Evolutionary conservation across 2,888 invertebrate genomes (phyloP), one percentile per base, ranked within the genome.

Genomic region (Apodemia zela): DNA sequence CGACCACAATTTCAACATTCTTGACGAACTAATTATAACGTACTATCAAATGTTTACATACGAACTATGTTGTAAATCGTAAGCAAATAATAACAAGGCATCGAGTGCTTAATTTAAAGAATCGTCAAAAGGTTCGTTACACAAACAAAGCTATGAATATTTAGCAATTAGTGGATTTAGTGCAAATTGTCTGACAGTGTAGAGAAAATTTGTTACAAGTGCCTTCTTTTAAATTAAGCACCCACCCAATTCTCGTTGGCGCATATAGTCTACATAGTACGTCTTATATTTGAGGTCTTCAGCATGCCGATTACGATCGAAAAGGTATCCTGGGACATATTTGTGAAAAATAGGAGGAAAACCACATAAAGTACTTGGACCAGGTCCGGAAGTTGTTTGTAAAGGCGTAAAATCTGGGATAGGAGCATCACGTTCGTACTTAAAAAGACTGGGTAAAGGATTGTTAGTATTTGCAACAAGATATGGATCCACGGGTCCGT

Each of bases 261-360:
- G 89, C 76, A 87, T 84, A 87, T 90, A 90, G 82, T 91, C 90
- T 89, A 91, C 82, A 87, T 82, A 91, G 82, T 87, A 87, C 84
- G 90, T 89, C 86, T 89, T 87, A 81, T 85, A 84, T 72, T 77
- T 82, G 84, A 88, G 81, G 82, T 90, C 90, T 77, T 85, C 89
- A 72, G 82, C 85, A 82, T 88, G 85, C 83, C 87, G 89, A 76
- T 83, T 80, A 71, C 81, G 77, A 75, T 84, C 75, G 78, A 87
- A 91, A 68, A 91, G 83, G 83, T 89, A 90, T 68, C 90, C 89
- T 63, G 91, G 90, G 68, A 90, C 88, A 72, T 90, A 84, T 79
- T 87, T 89, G 71, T 81, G 89, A 80, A 90, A 89, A 69, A 84
- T 87, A 15, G 91, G 90, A 62, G 90, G 90, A 74, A 90, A 89